phyloP scores from a whole-genome alignment of 2,888 invertebrate species.

The Eilema griseolum region DNA sequence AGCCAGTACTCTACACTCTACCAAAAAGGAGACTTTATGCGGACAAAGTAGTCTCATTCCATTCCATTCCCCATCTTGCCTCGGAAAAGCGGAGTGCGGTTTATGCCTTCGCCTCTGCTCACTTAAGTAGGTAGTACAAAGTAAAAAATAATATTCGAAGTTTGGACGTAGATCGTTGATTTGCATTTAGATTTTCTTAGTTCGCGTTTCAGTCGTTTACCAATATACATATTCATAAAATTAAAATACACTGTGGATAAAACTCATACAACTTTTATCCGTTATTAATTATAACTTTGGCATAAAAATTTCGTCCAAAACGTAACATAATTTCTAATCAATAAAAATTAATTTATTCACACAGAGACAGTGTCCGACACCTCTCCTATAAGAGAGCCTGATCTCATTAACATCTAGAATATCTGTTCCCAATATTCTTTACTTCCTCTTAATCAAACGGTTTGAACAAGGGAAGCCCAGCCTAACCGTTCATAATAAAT shows the following conservation, averaged over 20 bases:
- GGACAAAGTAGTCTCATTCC: too few relatives aligned
- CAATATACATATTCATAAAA: constrained; percentile 7
- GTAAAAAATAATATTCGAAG: neutral
- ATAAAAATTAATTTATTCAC: constrained; percentile 7
- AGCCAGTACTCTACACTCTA: too few relatives aligned
- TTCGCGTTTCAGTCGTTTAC: neutral
- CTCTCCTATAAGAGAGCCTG: neutral
- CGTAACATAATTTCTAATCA: neutral
- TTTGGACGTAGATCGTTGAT: neutral
- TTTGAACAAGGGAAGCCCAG: constrained; percentile 24
- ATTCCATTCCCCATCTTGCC: too few relatives aligned
- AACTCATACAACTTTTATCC: neutral
- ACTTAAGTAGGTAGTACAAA: too few relatives aligned
- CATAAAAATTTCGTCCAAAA: neutral
- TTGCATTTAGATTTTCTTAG: constrained; percentile 1
- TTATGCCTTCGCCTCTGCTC: too few relatives aligned
- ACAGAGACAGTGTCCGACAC: constrained; percentile 2
- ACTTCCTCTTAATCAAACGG: constrained; percentile 47
- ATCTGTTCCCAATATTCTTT: constrained; percentile 36
- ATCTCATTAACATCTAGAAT: constrained; percentile 39
- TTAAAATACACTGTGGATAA: constrained; percentile 1
- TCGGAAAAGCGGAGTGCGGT: too few relatives aligned
- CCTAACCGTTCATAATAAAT: too few relatives aligned
- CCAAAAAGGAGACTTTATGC: too few relatives aligned
- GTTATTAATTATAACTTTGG: neutral